Base-by-base conservation (phyloP, 2,888 invertebrate genomes). In the Eumacrocentrus americanus region DNA sequence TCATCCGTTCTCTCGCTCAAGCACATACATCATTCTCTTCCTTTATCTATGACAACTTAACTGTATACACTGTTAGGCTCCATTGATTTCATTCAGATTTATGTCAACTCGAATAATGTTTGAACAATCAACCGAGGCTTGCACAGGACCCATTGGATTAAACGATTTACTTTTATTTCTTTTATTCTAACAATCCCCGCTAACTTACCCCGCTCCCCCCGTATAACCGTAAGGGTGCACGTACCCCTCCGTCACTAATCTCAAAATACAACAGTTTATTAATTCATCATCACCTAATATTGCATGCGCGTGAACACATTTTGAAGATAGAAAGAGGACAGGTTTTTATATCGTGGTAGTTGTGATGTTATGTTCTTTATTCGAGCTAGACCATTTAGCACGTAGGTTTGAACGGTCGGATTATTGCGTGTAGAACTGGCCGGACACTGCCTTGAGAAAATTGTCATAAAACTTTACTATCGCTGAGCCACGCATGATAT, bases 101-200 rank as follows among this genome's bases (percentile, higher is more conserved):
- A 67, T 72, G 59, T 72, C 71, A 76, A 74, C 62, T 71, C 68
- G 68, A 75, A 70, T 61, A 72, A 76, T 74, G 71, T 67, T 67
- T 61, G 18, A 46, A 70, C 74, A 74, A 74, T 72, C 71, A 75
- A 74, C 67, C 72, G 71, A 76, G 70, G 70, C 72, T 77, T 76
- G 76, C 77, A 74, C 76, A 76, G 72, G 72, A 76, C 76, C 76
- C 76, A 72, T 74, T 72, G 70, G 72, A 73, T 71, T 70, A 68
- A 69, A 68, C 67, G 66, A 62, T 67, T 66, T 63, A 60, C 62
- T 61, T 64, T 54, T 35, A 50, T 56, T 38, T 42, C 18, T 61
- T 60, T 63, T 62, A 38, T 50, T 63, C 56, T 58, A 63, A 67
- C 61, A 61, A 58, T 57, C 51, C 48, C 37, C 37, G 44, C 44